A percentile compares a stretch with the other conserved stretches of the same genome.
phyloP scores from a whole-genome alignment of 2,113 vertebrate genomes.

The Heterotilapia buettikoferi region DNA sequence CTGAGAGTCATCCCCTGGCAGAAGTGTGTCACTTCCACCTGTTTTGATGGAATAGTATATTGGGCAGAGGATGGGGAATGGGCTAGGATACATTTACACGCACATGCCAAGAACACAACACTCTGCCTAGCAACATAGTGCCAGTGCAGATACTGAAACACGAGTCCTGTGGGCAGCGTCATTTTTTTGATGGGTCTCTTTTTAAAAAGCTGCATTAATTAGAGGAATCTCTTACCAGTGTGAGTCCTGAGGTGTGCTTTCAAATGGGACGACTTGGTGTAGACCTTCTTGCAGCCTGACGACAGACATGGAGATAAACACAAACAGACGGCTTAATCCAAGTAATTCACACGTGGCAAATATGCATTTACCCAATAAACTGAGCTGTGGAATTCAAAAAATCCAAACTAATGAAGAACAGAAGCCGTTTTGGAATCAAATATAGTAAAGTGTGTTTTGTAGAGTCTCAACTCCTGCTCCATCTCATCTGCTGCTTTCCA shows the following conservation, averaged over 20 bases:
- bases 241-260: conserved; percentile 70
- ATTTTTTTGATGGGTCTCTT: conserved; percentile 6
- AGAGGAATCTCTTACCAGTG: conserved; percentile 57
- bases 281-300: conserved; percentile 71
- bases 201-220: conserved; percentile 13
- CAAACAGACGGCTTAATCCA: conserved; percentile 32
- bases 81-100: conserved; percentile 67
- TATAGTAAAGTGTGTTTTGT: background rate
- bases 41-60: conserved; percentile 72
- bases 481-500: background rate
- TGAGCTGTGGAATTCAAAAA: conserved; percentile 27
- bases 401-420: conserved; percentile 45
- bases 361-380: conserved; percentile 42
- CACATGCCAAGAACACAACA: conserved; percentile 66
- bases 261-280: conserved; percentile 71
- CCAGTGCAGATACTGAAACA: conserved; percentile 56
- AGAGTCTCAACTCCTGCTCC: background rate
- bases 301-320: conserved; percentile 35
- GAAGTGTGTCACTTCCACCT: conserved; percentile 73
- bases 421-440: conserved; percentile 13
- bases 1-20: conserved; percentile 57
- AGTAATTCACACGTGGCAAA: conserved; percentile 31
- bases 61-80: conserved; percentile 66
- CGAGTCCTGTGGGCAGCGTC: background rate
- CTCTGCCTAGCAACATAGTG: conserved; percentile 67